Evolutionary conservation across 2,888 invertebrate species (phyloP), one percentile per base, ranked within the genome.

Genomic region (Pemphredon lugubris): DNA sequence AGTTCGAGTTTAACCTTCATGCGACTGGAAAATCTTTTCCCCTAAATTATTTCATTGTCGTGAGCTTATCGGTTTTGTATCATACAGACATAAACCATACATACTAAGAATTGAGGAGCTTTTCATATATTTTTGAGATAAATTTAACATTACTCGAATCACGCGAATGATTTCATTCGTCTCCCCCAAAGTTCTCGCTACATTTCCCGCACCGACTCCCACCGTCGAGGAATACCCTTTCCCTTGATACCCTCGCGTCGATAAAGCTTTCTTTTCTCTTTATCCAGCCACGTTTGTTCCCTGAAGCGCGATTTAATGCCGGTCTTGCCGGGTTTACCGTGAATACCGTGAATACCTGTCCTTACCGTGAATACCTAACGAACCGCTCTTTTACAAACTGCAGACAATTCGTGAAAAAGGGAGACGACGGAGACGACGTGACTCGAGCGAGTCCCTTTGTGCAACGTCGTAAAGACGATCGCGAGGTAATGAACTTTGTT

Each of bases 401-500:
- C 14, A 18, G 39, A 51, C 23, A 65, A 53, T 53, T 67, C 44
- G 42, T 64, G 45, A 48, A 40, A 40, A 26, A 26, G 51, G 44
- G 34, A 14, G 21, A 18, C 34, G 42, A 23, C 34, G n/a, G 32
- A 48, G 50, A 40, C 57, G 61, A 70, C 61, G 74, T 74, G 79
- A 79, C 68, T 72, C 72, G 64, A 69, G 40, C 57, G 47, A 7
- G 44, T 47, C 60, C 60, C 77, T 77, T 77, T 73, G 68, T 70
- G 54, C 61, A 42, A 26, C 42, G n/a, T 45, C 51, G 21, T 37
- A 39, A 66, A 53, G 71, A 60, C 61, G 68, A 51, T 55, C 54
- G 30, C 61, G 77, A 83, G 79, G 79, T 82, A 84, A 84, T 81
- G 81, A 84, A 84, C 83, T 84, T 84, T 80, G 75, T 74, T 79